These are phyloP conservation scores for Zonotrichia leucophrys DNA, from an alignment of 2,113 vertebrate genomes.

Conservation along the genomic window DNA sequence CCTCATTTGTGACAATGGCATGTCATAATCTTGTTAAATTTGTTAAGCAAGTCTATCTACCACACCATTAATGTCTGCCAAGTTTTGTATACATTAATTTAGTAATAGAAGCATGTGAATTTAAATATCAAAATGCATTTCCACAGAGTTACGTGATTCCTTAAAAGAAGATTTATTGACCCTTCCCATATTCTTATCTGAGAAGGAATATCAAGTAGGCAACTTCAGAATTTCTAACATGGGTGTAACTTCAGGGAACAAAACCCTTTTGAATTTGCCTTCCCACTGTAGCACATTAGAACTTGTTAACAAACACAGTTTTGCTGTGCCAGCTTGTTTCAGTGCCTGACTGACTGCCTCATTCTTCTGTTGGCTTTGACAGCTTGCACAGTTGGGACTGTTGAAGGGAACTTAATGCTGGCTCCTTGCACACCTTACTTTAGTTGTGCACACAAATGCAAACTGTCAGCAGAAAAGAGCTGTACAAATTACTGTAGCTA, in stretches of 20 bases:
- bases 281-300: background rate
- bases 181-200: background rate
- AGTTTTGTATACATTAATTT: background rate
- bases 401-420: background rate
- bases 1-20: background rate
- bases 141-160: background rate
- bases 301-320: background rate
- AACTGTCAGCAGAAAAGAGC: background rate
- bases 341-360: background rate
- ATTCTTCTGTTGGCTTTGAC: background rate
- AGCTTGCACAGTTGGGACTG: background rate
- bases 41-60: background rate
- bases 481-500: background rate
- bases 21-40: background rate
- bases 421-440: background rate
- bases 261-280: background rate
- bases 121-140: background rate
- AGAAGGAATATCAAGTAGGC: background rate
- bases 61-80: background rate
- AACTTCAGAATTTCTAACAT: background rate
- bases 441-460: background rate
- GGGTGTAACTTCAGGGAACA: background rate
- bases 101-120: background rate
- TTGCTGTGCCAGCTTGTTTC: background rate
- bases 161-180: background rate